Evolutionary conservation across 2,797 vertebrate species (phyloP).

Genomic region (Toxotes lorentzi): DNA sequence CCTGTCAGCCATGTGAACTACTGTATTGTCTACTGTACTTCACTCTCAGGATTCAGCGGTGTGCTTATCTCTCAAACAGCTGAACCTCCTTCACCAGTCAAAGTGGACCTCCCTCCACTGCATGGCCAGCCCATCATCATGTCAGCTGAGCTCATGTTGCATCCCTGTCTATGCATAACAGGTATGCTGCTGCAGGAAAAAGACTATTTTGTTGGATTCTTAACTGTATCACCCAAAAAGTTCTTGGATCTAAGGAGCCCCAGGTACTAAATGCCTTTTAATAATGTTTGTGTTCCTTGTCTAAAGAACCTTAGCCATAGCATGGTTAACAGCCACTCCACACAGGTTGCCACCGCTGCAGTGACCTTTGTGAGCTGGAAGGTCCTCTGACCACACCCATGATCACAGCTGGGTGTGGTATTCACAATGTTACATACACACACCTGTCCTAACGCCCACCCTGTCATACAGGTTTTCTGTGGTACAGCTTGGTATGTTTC

Average conservation of each 20-base stretch:
- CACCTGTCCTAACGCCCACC: neutral
- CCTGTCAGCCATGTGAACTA: neutral
- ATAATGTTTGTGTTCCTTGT: neutral
- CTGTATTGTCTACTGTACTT: neutral
- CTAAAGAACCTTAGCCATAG: neutral
- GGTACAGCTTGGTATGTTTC: conserved; percentile 15
- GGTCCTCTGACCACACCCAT: neutral
- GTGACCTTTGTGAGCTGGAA: neutral
- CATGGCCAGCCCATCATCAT: neutral
- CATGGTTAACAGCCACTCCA: neutral
- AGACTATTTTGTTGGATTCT: neutral
- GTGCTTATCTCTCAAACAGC: neutral
- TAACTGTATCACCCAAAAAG: neutral
- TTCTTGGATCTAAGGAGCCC: neutral
- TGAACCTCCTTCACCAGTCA: neutral
- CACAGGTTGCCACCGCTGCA: neutral
- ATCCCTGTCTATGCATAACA: neutral
- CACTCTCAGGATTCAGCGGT: neutral
- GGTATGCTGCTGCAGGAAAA: neutral
- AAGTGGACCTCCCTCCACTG: neutral
- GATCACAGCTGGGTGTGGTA: neutral
- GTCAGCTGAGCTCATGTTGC: neutral
- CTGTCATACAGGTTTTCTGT: conserved; percentile 21
- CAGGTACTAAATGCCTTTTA: neutral
- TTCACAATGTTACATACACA: neutral